A percentile compares a stretch with the other conserved stretches of the same genome.
Evolutionary conservation across 30 jellyfish, hydroid and myxozoan genomes (phyloP).

Genomic region (Aurelia coerulea): DNA sequence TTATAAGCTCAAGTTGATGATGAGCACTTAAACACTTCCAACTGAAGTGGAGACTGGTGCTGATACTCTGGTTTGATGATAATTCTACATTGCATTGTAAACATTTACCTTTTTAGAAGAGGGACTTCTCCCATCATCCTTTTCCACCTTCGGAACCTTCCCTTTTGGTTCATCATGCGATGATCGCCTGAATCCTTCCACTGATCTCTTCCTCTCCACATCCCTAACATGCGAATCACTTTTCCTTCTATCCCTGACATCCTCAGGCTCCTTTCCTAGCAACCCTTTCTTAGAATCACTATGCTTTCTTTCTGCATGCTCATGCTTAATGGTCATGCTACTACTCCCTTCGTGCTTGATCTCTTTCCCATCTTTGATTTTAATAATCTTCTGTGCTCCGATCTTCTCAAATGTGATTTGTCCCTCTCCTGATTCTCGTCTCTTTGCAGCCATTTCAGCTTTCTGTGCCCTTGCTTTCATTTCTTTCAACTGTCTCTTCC

Average conservation of each 20-base stretch:
- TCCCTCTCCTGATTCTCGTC: conserved; percentile 55
- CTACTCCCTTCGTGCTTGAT: not conserved
- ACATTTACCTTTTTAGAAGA: not conserved
- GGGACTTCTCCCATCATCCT: not conserved
- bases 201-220: conserved; percentile 18
- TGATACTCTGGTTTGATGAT: no score
- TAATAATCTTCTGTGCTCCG: conserved; percentile 32
- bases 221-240: conserved; percentile 51
- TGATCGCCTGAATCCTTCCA: conserved; percentile 21
- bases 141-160: conserved; percentile 24
- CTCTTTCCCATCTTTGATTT: not conserved
- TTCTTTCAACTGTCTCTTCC: conserved; percentile 58
- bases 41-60: no score
- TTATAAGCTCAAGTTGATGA: no score
- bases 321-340: not conserved
- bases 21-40: no score
- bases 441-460: conserved; percentile 49
- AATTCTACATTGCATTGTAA: no score
- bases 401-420: conserved; percentile 57
- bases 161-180: conserved; percentile 43
- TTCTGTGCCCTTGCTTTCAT: conserved; percentile 60
- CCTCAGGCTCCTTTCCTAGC: not conserved
- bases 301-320: conserved; percentile 8
- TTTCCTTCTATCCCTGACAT: conserved; percentile 31
- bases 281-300: not conserved